Evolutionary conservation across 2,797 vertebrate species (phyloP), one percentile per base, ranked within the genome.

Genomic region (Okamejei kenojei): DNA sequence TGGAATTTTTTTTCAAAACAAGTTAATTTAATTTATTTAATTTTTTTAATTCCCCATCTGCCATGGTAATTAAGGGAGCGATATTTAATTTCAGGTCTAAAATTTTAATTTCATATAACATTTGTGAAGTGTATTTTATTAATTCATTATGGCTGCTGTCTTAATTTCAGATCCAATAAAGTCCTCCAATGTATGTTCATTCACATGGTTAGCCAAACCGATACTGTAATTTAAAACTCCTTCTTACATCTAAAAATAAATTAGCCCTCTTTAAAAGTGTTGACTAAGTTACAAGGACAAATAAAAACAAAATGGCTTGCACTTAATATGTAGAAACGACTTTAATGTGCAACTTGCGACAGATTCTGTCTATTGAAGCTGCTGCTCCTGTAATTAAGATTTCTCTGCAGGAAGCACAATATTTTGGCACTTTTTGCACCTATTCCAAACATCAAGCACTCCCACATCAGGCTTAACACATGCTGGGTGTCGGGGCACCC

Each of bases 71-170:
- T 88, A 68, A 88, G n/a, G 19, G 19, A 35, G 21, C 21, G 58
- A 86, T 63, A 65, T 32, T 32, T 65, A 63, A 82, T 54, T 54
- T 7, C 61, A 88, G 17, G 4, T 32, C 1, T 19, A 32, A 32
- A 68, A 32, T 21, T 88, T 88, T 68, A 68, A 35, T 35, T 88
- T 68, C 84, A 88, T n/a, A 88, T 88, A 68, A 9, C n/a, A 86
- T 35, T 88, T 65, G n/a, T 17, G 84, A 88, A 88, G 9, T 88
- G 61, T 1, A 8, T 35, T 68, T 88, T 68, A 35, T 35, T 21
- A 35, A 17, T 8, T 88, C 10, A 68, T 8, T 65, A n/a, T 68
- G n/a, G 8, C 84, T 32, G n/a, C 35, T 35, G 21, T 35, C 61
- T 68, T 63, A 32, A 58, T 63, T 86, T 86, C 58, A 61, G 11